Percentiles rank a stretch among this genome's conserved stretches.
Conservation (phyloP, 1,140 invertebrate species). For the Druon quercuslanigerum region DNA sequence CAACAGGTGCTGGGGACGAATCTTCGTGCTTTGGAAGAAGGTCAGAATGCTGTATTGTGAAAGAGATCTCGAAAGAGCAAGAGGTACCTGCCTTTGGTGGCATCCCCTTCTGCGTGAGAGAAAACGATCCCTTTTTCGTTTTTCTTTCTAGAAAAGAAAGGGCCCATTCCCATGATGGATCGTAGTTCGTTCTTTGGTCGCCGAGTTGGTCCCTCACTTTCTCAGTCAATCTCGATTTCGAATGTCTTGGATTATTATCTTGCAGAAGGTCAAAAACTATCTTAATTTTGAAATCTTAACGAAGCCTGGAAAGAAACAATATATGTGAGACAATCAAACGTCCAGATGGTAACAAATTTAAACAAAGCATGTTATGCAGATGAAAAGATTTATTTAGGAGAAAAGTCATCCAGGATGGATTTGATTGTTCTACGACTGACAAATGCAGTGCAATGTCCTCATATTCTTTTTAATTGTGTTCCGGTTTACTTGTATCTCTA, state of each 20-base stretch:
- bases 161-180: constrained; percentile 30
- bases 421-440: neutral
- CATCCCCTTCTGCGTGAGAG: constrained; percentile 30
- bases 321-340: too few relatives aligned
- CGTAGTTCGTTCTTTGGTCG: constrained; percentile 15
- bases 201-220: constrained; percentile 33
- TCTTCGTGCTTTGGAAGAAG: constrained; percentile 33
- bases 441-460: neutral
- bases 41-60: neutral
- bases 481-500: neutral
- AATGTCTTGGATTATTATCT: constrained; percentile 19
- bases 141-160: constrained; percentile 26
- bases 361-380: neutral
- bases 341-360: too few relatives aligned
- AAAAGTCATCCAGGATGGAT: neutral
- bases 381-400: neutral
- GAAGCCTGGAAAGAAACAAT: too few relatives aligned
- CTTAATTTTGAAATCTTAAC: too few relatives aligned
- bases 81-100: constrained; percentile 34
- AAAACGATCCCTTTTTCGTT: constrained; percentile 28
- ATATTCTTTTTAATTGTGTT: neutral
- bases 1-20: too few relatives aligned
- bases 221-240: constrained; percentile 36
- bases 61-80: neutral
- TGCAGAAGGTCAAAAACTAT: neutral